Base-by-base conservation (phyloP, 2,797 vertebrate species). In the Tapera naevia region DNA sequence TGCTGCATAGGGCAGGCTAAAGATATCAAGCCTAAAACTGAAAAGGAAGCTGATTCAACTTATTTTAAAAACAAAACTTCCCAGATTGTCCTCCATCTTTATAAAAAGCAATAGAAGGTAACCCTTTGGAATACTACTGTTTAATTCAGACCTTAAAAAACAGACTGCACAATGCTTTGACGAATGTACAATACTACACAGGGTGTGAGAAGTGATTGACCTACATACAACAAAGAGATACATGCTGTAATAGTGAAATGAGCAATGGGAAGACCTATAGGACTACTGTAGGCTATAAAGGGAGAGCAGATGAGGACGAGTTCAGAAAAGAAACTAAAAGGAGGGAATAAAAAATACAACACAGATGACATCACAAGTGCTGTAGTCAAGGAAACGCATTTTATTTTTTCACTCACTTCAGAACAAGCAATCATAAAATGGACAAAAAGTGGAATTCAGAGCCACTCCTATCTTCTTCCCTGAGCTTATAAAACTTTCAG, bases 381-480 rank as follows among this genome's bases (percentile, higher is more conserved):
- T 5, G 86, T 91, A 94, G 95, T 95, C 95, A 96, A 91, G 94
- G 85, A 93, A 91, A 96, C 94, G 73, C 17, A 43, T 80, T 81
- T 97, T 76, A 79, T 81, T 91, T 81, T 86, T 71, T 37, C 61
- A n/a, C 62, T 80, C 72, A 21, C 81, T 90, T 94, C 85, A 94
- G 81, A 93, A 61, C 72, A 95, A 93, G 95, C 91, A 94, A 94
- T 93, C 93, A 91, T 73, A 87, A 96, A 96, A 94, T 80, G 86
- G 94, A 94, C 91, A 95, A 85, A 94, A 94, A 91, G 58, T 93
- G 46, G 61, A 94, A 94, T 93, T 95, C 90, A 96, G 88, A 87
- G 46, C 24, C 67, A 82, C 73, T 91, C 73, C 76, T 83, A 62
- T 86, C 71, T 90, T 90, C 80, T 70, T 96, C 22, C 45, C 66